Conservation (phyloP, 2,888 invertebrate genomes). For the Agrochola circellaris region DNA sequence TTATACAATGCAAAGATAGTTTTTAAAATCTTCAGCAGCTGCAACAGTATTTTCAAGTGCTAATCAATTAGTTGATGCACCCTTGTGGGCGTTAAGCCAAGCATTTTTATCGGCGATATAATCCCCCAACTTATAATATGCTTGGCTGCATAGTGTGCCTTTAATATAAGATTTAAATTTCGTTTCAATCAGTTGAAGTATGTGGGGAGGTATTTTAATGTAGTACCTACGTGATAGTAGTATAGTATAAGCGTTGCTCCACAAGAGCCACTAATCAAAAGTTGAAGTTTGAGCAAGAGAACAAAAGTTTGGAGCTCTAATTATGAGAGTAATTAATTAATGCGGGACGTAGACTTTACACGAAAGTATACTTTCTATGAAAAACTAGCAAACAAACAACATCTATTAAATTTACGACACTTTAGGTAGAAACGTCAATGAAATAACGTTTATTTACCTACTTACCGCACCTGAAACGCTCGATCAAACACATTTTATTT, state of each 20-base stretch:
- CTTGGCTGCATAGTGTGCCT: too few species aligned
- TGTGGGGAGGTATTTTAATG: too few species aligned
- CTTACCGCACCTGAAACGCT: not conserved
- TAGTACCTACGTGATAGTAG: too few species aligned
- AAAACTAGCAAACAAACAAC: conserved; percentile 16
- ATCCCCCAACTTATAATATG: too few species aligned
- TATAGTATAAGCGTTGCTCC: not conserved
- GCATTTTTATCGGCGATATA: too few species aligned
- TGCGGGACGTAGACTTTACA: not conserved
- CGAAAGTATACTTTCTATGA: not conserved
- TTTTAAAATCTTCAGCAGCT: too few species aligned
- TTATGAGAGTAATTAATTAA: conserved; percentile 8
- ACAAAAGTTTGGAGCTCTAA: conserved; percentile 3
- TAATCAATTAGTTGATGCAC: too few species aligned
- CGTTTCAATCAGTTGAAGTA: too few species aligned
- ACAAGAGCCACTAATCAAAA: not conserved
- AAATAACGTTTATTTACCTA: conserved; percentile 5
- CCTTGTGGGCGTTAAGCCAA: too few species aligned
- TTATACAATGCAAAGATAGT: too few species aligned
- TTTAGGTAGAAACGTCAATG: not conserved
- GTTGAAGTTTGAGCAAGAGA: not conserved
- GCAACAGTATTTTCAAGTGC: too few species aligned
- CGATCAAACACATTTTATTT: conserved; percentile 13
- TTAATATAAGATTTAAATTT: too few species aligned
- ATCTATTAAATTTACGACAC: not conserved